phyloP scores from a whole-genome alignment of 2,888 invertebrate genomes.

The Thereva unica region DNA sequence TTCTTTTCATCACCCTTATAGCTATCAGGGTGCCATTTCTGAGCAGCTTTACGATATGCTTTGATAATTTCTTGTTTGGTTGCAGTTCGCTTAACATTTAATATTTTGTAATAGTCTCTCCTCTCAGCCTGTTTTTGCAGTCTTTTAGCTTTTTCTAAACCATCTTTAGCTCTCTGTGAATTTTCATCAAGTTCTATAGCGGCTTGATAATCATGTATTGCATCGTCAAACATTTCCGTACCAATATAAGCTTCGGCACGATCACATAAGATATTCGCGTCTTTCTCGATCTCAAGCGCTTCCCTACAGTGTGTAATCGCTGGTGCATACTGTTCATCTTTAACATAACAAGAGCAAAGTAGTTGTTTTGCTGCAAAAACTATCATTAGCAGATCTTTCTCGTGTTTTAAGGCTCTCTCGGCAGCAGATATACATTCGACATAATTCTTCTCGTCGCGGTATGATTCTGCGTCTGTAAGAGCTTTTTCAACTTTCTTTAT shows the following conservation, averaged over 20 bases:
- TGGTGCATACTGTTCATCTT: conserved; percentile 70
- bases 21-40: conserved; percentile 99
- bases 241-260: conserved; percentile 89
- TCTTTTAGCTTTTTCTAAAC: conserved; percentile 84
- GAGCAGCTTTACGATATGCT: conserved; percentile 95
- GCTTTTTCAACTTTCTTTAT: conserved; percentile 90
- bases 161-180: conserved; percentile 83
- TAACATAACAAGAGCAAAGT: conserved; percentile 77
- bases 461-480: conserved; percentile 67
- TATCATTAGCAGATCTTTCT: conserved; percentile 72
- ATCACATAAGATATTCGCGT: conserved; percentile 82
- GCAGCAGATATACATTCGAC: conserved; percentile 72
- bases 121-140: conserved; percentile 90
- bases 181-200: conserved; percentile 83
- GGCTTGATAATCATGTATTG: conserved; percentile 82
- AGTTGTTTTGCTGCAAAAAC: conserved; percentile 75
- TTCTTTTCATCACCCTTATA: conserved; percentile 89
- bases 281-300: conserved; percentile 75
- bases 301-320: conserved; percentile 78
- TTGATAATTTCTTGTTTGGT: conserved; percentile 91
- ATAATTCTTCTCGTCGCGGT: conserved; percentile 67
- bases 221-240: conserved; percentile 91
- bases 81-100: conserved; percentile 84
- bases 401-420: conserved; percentile 68
- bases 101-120: conserved; percentile 96